These are phyloP conservation scores for Microchrysa polita DNA, from an alignment of 2,888 invertebrate genomes.

Conservation along the genomic window DNA sequence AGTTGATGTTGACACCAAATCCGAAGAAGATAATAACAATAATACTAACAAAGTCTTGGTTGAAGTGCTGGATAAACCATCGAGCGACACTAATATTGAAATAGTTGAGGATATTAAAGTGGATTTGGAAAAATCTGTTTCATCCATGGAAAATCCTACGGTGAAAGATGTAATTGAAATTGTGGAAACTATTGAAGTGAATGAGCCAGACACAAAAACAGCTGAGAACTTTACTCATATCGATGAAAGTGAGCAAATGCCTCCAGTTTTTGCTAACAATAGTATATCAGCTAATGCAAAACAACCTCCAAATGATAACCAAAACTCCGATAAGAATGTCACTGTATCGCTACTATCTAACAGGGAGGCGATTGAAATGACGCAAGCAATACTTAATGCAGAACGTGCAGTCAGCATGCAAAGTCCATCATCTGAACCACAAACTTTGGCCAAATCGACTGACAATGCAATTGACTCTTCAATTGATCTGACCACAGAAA, in stretches of 20 bases:
- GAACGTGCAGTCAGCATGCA: slow-evolving; percentile 34
- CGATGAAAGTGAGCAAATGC: neutral
- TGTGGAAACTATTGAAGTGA: neutral
- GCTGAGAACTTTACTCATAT: neutral
- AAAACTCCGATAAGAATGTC: neutral
- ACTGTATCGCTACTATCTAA: neutral
- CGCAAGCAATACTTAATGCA: slow-evolving; percentile 31
- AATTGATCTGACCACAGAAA: no score
- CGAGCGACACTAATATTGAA: slow-evolving; percentile 1
- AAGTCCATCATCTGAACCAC: neutral
- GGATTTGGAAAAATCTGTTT: neutral
- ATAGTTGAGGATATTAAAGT: slow-evolving; percentile 3
- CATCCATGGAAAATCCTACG: neutral
- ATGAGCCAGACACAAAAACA: neutral
- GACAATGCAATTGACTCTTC: no score
- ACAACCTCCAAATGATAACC: slow-evolving; percentile 14
- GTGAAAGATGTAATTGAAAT: slow-evolving; percentile 12
- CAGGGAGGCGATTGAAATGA: slow-evolving; percentile 29
- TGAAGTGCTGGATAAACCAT: neutral
- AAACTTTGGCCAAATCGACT: neutral
- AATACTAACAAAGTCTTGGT: neutral
- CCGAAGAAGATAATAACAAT: neutral
- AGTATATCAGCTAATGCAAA: neutral
- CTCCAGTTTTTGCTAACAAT: neutral
- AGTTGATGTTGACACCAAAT: neutral